Base-by-base conservation (phyloP, 2,797 vertebrate species). In the Microctenopoma steveboyesi region DNA sequence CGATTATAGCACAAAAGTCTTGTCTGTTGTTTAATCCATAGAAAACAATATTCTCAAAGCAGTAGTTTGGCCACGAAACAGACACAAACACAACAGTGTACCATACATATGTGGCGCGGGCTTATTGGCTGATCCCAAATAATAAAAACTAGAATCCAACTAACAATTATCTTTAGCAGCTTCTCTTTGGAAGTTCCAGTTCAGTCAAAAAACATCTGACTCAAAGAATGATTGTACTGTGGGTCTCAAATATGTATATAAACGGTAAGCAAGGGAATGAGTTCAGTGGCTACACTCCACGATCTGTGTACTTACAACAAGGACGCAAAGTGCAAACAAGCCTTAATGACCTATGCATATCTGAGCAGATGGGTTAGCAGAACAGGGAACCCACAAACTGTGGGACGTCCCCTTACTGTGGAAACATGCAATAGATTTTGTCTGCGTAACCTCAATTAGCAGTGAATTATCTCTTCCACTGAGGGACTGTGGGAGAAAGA, bases 1-100 rank as follows among this genome's bases (percentile, higher is more conserved):
- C 58, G 62, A 87, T 86, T 81, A 84, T 60, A 46, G 54, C 64
- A 74, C 80, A 51, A 16, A 51, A 48, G 47, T 15, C 56, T 54
- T 18, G 37, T 51, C 49, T 64, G 14, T 51, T 50, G 39, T 58
- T 59, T 82, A 88, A 89, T 82, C 74, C 58, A 70, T 7, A 47
- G 18, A 47, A 22, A 37, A 37, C 37, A 37, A 37, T 37, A 11
- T 37, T 37, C 9, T 37, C 2, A 10, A 37, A 37, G 37, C 37
- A 37, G 37, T 37, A 2, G 10, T 37, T 37, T 37, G 37, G 0
- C 37, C 22, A 27, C 15, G 10, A 39, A 37, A 12, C 7, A 52
- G 4, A 56, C 1, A 27, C 18, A 72, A 39, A 42, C 47, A 42
- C 10, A n/a, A 43, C 0, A 10, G 22, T 39, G 37, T 37, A 37